These are phyloP conservation scores for Boulengeromyrus knoepffleri DNA, from an alignment of 2,113 vertebrate genomes.

Conservation along the genomic window DNA sequence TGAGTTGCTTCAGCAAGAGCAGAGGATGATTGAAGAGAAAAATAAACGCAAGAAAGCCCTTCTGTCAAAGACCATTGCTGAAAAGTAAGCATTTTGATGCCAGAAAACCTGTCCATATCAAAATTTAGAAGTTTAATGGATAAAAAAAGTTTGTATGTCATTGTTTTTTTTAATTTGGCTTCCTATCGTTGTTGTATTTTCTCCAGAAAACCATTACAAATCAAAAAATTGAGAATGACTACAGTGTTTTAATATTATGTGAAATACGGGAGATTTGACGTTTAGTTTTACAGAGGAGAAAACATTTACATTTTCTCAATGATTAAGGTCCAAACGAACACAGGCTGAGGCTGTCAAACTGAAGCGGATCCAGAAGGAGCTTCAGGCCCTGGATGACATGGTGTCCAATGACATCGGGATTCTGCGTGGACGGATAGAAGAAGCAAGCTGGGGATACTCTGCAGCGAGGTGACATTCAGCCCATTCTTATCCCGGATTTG, in stretches of 20 bases:
- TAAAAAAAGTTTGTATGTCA: neutral
- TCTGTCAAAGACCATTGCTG: constrained; percentile 83
- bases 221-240: neutral
- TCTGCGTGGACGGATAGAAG: constrained; percentile 79
- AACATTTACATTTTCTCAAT: constrained; percentile 8
- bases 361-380: constrained; percentile 83
- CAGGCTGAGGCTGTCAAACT: constrained; percentile 86
- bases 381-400: constrained; percentile 87
- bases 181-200: neutral
- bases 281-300: neutral
- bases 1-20: constrained; percentile 82
- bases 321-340: constrained; percentile 82
- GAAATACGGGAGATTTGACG: neutral
- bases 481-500: neutral
- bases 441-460: constrained; percentile 83
- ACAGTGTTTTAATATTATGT: neutral
- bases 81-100: constrained; percentile 67
- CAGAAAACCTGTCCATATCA: neutral
- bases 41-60: constrained; percentile 92
- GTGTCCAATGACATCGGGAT: constrained; percentile 88
- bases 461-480: constrained; percentile 63
- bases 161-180: neutral
- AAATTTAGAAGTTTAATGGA: neutral
- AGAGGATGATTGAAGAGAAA: constrained; percentile 83
- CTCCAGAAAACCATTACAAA: neutral